These are phyloP conservation scores for Hiodon alosoides DNA, from an alignment of 2,113 vertebrate genomes.

Conservation along the genomic window DNA sequence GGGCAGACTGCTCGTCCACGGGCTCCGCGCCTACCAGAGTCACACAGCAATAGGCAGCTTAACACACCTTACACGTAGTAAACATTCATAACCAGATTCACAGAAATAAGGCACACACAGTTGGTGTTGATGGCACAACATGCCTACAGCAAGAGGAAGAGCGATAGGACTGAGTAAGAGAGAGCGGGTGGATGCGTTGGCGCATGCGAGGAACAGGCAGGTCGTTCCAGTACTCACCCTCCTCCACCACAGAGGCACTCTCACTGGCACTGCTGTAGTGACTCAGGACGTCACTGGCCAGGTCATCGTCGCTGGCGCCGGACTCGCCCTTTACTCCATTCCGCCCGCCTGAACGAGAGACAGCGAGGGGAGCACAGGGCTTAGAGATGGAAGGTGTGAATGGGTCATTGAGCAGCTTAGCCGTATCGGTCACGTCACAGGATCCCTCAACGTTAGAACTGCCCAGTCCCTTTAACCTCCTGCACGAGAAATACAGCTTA, in stretches of 20 bases:
- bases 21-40: conserved; percentile 65
- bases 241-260: conserved; percentile 69
- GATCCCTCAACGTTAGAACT: conserved; percentile 16
- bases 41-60: neutral
- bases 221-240: conserved; percentile 42
- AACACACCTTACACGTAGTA: neutral
- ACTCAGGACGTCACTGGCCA: conserved; percentile 77
- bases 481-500: neutral
- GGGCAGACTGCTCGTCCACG: conserved; percentile 72
- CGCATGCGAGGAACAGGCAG: conserved; percentile 51
- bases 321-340: conserved; percentile 72
- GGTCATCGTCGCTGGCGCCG: conserved; percentile 82
- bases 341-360: conserved; percentile 50
- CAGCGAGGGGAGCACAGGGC: neutral
- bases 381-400: neutral
- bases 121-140: neutral
- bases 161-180: neutral
- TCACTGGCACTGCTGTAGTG: conserved; percentile 86
- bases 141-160: neutral
- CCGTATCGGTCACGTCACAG: conserved; percentile 37
- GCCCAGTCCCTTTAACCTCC: neutral
- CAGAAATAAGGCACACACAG: neutral
- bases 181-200: no score
- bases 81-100: neutral
- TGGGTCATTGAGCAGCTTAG: conserved; percentile 21